Evolutionary conservation across 2,113 vertebrate species (phyloP).

Genomic region (Lepus europaeus): DNA sequence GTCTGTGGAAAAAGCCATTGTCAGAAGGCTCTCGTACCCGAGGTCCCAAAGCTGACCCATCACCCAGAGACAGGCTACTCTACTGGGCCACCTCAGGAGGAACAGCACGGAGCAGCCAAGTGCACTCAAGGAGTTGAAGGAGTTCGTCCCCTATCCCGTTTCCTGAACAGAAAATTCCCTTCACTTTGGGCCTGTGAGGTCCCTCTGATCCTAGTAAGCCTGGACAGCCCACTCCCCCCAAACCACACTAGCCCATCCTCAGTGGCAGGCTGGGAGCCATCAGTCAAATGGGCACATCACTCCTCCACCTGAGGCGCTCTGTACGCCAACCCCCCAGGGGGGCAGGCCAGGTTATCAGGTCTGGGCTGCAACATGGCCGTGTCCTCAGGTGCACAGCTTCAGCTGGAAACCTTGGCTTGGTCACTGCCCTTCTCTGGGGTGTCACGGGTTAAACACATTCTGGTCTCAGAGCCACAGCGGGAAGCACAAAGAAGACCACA

Average conservation of each 20-base stretch:
- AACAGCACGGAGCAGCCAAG: background rate
- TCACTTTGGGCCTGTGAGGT: background rate
- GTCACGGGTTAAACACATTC: background rate
- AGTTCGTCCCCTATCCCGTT: background rate
- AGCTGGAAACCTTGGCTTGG: background rate
- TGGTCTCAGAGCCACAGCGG: background rate
- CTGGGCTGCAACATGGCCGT: background rate
- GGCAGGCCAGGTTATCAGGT: background rate
- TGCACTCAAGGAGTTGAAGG: background rate
- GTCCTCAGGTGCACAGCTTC: background rate
- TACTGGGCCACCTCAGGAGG: background rate
- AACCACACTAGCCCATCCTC: background rate
- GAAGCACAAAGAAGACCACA: conserved; percentile 1
- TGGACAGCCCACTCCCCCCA: background rate
- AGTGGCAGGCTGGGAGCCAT: background rate
- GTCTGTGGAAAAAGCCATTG: conserved; percentile 86
- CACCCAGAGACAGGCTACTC: background rate
- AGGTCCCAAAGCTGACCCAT: background rate
- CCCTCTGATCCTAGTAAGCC: background rate
- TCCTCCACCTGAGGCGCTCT: background rate
- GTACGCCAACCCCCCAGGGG: background rate
- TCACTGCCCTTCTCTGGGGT: background rate
- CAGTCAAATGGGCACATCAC: background rate
- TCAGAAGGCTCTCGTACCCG: conserved; percentile 15
- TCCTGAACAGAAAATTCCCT: conserved; percentile 1